Base-by-base conservation (phyloP, 1,140 invertebrate genomes). In the Cardiocondyla obscurior region DNA sequence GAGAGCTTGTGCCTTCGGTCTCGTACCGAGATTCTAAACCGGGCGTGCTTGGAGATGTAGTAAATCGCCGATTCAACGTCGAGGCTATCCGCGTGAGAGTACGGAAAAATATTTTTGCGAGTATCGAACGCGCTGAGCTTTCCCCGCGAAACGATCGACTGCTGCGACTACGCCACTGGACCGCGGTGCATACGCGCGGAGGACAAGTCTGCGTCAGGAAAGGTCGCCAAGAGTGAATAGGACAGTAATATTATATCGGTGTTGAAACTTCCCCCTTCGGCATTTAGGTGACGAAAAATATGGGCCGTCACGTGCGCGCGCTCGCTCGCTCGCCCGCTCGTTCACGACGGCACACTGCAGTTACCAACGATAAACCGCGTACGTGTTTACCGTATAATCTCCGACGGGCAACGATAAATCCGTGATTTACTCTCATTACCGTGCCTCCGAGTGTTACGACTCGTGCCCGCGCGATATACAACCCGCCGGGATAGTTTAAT, bases 351-450 rank as follows among this genome's bases (percentile, higher is more conserved):
- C 82, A 86, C 36, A 76, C 55, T 42, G 55, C 77, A 87, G 87
- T 88, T 88, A 88, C 67, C 86, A 49, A 82, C 79, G 79, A 88
- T 88, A 88, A 88, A 88, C 83, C 82, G 87, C 83, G 67, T 88
- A 85, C 87, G 84, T 85, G 84, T 87, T 85, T 88, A 88, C 83
- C 87, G 81, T 88, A 88, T 88, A 88, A 88, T 88, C 86, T 85
- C 86, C 74, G 86, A 85, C 81, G 79, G 74, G 76, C 62, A 81
- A 51, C 86, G 77, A 88, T 88, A 88, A 88, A 88, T 88, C 74
- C 81, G 51, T 88, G 87, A 88, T 88, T 88, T 88, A 88, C 86
- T 88, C 87, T 88, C 86, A 88, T 88, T 88, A 88, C 87, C 86
- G 58, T 46, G 64, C 77, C 86, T 88, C 60, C 58, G 79, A 88